Conservation (phyloP, 2,113 vertebrate genomes). For the Lepidothrix coronata region DNA sequence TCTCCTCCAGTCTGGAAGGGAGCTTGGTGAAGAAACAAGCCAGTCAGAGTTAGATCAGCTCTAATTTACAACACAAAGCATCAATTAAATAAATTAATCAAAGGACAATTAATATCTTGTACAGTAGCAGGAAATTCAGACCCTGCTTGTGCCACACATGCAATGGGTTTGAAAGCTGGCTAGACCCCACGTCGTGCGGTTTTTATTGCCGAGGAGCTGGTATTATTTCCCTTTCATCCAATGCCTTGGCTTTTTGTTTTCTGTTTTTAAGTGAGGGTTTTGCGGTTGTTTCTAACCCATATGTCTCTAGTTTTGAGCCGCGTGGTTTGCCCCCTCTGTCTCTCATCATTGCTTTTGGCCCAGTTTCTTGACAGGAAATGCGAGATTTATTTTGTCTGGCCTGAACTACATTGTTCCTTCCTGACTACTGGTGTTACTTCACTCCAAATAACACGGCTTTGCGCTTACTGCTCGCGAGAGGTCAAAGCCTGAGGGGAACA, state of each 20-base stretch:
- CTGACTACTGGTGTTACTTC: conserved; percentile 81
- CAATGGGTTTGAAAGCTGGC: not conserved
- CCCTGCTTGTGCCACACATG: not conserved
- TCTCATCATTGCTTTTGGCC: conserved; percentile 79
- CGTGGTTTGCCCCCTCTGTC: conserved; percentile 72
- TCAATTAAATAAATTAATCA: not conserved
- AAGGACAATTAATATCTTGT: not conserved
- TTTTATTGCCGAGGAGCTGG: conserved; percentile 18
- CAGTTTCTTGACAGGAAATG: conserved; percentile 80
- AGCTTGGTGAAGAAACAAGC: not conserved
- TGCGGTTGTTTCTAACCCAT: conserved; percentile 62
- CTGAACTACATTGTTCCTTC: conserved; percentile 81
- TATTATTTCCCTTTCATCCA: conserved; percentile 51
- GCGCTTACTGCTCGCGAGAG: conserved; percentile 61
- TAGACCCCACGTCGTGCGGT: not conserved
- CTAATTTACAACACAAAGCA: not conserved
- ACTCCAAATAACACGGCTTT: conserved; percentile 71
- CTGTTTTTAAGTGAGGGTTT: conserved; percentile 40
- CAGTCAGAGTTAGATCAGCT: not conserved
- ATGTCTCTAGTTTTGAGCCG: conserved; percentile 48
- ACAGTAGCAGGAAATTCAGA: conserved; percentile 28
- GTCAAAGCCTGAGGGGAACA: conserved; percentile 69
- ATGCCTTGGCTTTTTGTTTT: conserved; percentile 64
- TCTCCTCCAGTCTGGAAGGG: not conserved
- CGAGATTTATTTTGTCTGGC: conserved; percentile 84